phyloP scores from a whole-genome alignment of 2,113 vertebrate species.

The Coracopsis vasa region DNA sequence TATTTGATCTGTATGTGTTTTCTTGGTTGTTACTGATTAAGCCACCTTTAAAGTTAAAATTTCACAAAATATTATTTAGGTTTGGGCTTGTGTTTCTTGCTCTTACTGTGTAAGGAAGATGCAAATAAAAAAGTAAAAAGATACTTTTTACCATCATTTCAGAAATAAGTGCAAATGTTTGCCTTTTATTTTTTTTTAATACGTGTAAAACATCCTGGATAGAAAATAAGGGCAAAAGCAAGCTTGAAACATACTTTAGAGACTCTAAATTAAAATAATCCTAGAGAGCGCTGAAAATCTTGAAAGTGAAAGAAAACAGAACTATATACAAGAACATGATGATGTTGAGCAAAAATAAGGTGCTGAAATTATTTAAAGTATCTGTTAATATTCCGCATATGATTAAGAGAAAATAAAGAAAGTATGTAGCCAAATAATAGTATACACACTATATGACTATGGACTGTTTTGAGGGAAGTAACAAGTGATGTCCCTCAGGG shows the following conservation, averaged over 20 bases:
- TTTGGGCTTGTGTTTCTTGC: not conserved
- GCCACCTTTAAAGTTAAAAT: not conserved
- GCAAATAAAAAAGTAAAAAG: not conserved
- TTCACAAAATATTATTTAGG: not conserved
- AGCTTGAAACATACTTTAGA: not conserved
- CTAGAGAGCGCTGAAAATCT: not conserved
- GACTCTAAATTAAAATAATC: not conserved
- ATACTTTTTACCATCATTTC: not conserved
- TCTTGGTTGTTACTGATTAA: not conserved
- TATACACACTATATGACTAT: not conserved
- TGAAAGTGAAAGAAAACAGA: not conserved
- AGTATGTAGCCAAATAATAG: not conserved
- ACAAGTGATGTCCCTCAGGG: no score
- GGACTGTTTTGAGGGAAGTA: not conserved
- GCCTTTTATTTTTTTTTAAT: not conserved
- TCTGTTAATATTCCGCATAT: not conserved
- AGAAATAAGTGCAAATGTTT: not conserved
- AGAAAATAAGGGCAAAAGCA: not conserved
- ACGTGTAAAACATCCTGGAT: not conserved
- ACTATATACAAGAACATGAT: not conserved
- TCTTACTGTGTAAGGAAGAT: not conserved
- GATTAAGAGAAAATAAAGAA: not conserved
- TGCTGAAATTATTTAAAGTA: not conserved
- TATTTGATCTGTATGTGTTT: not conserved
- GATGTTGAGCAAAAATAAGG: not conserved